These are phyloP conservation scores for Dynastes grantii DNA, from an alignment of 2,888 invertebrate species.

Conservation along the genomic window DNA sequence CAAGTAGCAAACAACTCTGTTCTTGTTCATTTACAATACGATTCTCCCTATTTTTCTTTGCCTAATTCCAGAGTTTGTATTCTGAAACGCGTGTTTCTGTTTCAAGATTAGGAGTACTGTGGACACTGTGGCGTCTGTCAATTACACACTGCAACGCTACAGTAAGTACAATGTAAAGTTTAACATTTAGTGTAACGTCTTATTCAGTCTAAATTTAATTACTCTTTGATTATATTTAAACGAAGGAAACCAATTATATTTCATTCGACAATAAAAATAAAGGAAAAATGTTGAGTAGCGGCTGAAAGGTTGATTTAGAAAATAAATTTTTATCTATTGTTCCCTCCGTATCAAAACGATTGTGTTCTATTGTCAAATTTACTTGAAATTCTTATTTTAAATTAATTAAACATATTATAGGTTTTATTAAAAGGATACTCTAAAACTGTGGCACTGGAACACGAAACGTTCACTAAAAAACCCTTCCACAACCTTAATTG, in stretches of 20 bases:
- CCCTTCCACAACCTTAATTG: too few relatives aligned
- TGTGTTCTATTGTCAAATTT: too few relatives aligned
- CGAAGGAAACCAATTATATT: background rate
- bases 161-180: background rate
- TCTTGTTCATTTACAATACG: conserved; percentile 65
- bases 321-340: too few relatives aligned
- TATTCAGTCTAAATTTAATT: background rate
- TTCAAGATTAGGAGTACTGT: conserved; percentile 64
- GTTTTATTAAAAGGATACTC: too few relatives aligned
- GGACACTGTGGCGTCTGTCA: conserved; percentile 62
- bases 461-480: too few relatives aligned
- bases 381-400: too few relatives aligned
- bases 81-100: conserved; percentile 63
- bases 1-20: conserved; percentile 60
- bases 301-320: too few relatives aligned
- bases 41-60: conserved; percentile 65
- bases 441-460: too few relatives aligned
- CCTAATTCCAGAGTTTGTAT: conserved; percentile 68
- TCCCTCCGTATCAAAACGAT: too few relatives aligned
- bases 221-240: background rate
- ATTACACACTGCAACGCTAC: conserved; percentile 17
- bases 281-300: background rate
- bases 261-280: background rate
- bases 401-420: too few relatives aligned
- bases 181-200: conserved; percentile 11